Conservation (phyloP, 2,113 vertebrate species). For the Stigmatopora nigra region DNA sequence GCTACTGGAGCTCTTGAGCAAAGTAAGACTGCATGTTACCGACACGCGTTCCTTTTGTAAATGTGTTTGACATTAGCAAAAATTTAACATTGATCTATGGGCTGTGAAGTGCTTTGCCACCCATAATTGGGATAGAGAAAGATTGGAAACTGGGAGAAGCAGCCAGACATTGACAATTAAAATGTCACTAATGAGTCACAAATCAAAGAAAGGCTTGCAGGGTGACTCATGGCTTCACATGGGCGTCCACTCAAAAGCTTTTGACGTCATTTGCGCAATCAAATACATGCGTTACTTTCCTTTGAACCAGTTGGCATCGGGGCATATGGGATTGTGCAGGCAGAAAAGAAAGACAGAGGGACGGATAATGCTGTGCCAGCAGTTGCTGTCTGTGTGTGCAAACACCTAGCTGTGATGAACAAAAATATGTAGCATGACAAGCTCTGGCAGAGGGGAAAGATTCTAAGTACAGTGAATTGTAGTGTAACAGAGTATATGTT, state of each 20-base stretch:
- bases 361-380: background rate
- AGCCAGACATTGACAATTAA: background rate
- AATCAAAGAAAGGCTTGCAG: background rate
- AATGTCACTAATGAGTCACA: background rate
- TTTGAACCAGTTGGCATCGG: background rate
- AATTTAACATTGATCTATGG: background rate
- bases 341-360: background rate
- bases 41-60: background rate
- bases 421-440: background rate
- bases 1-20: conserved; percentile 73
- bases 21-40: conserved; percentile 56
- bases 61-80: background rate
- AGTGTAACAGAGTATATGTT: background rate
- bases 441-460: background rate
- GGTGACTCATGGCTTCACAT: background rate
- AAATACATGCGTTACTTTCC: background rate
- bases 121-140: background rate
- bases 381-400: background rate
- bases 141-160: background rate
- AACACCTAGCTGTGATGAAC: background rate
- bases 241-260: background rate
- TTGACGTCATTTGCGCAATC: background rate
- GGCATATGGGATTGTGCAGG: background rate
- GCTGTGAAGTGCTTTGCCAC: background rate
- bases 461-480: background rate